A percentile compares a stretch with the other conserved stretches of the same genome.
phyloP scores from a whole-genome alignment of 2,888 invertebrate species.

The Nasonovia ribisnigri region DNA sequence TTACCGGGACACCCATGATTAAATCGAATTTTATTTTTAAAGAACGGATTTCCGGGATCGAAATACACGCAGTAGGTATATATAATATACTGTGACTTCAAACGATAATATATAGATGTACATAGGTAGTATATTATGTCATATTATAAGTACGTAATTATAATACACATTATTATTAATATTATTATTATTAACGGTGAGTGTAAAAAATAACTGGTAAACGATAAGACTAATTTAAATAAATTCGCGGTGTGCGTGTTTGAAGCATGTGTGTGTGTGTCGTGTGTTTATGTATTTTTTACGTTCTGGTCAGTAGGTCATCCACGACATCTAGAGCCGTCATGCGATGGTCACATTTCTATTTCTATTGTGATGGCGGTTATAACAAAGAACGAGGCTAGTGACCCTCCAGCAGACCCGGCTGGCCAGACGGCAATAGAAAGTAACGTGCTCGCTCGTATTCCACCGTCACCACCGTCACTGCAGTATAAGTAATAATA shows the following conservation, averaged over 20 bases:
- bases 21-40: not conserved
- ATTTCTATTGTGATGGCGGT: constrained; percentile 53
- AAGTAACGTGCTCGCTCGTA: constrained; percentile 39
- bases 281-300: constrained; percentile 23
- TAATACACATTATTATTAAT: not conserved
- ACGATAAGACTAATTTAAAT: constrained; percentile 1
- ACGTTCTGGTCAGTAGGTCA: constrained; percentile 63
- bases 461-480: not conserved
- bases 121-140: not conserved
- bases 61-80: not conserved
- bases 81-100: not conserved
- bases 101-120: not conserved
- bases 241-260: not conserved
- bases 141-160: not conserved
- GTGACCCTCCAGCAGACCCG: constrained; percentile 59
- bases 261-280: not conserved
- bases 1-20: not conserved
- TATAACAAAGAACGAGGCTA: constrained; percentile 63
- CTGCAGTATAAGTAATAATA: not conserved
- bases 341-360: constrained; percentile 61
- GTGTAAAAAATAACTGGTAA: not conserved
- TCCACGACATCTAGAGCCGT: constrained; percentile 58
- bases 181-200: not conserved
- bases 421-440: constrained; percentile 44
- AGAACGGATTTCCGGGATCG: constrained; percentile 2